Evolutionary conservation across 2,113 vertebrate species (phyloP).

Genomic region (Rhinolophus sinicus): DNA sequence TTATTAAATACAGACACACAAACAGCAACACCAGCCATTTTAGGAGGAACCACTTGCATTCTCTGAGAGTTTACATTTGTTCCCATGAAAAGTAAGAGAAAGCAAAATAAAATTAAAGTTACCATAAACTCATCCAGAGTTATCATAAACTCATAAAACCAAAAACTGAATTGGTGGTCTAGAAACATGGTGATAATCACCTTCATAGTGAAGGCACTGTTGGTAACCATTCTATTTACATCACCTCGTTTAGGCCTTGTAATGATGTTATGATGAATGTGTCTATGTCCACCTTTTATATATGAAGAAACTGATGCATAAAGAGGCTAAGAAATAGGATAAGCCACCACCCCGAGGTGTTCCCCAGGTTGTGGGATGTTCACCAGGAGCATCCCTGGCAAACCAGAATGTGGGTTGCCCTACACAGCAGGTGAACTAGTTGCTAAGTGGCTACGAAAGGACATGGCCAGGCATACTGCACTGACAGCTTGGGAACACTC

Average conservation of each 20-base stretch:
- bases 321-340: neutral
- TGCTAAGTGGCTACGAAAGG: neutral
- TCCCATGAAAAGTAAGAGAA: neutral
- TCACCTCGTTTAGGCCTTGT: neutral
- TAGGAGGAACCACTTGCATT: neutral
- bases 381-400: neutral
- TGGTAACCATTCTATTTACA: neutral
- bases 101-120: neutral
- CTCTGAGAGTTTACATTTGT: neutral
- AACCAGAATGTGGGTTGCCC: neutral
- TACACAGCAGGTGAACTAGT: neutral
- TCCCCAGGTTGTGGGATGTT: neutral
- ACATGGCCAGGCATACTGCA: neutral
- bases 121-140: neutral
- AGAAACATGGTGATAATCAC: neutral
- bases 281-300: neutral
- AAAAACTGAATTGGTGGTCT: neutral
- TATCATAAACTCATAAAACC: too few species aligned
- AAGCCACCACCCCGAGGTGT: neutral
- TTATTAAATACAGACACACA: too few species aligned
- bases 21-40: neutral
- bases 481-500: neutral
- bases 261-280: neutral
- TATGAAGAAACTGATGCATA: neutral
- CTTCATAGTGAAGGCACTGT: neutral